phyloP scores from a whole-genome alignment of 2,888 invertebrate species.

The Epirrhoe alternata region DNA sequence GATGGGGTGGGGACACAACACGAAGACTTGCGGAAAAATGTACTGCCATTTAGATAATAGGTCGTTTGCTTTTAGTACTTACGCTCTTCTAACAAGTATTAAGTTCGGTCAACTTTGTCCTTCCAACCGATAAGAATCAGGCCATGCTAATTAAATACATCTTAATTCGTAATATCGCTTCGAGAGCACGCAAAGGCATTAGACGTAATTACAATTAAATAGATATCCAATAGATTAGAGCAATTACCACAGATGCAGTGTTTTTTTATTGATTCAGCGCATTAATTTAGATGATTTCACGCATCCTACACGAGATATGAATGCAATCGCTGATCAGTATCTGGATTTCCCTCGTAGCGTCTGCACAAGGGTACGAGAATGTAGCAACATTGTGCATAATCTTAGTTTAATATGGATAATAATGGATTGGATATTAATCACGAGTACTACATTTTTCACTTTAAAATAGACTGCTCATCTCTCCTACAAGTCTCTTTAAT shows the following conservation, averaged over 20 bases:
- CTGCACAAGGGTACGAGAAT: conserved; percentile 2
- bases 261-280: conserved; percentile 16
- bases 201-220: conserved; percentile 9
- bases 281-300: conserved; percentile 30
- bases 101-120: neutral
- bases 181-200: conserved; percentile 38
- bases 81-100: neutral
- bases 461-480: no score
- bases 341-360: conserved; percentile 17
- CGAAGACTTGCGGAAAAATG: neutral
- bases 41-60: neutral
- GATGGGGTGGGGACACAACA: neutral
- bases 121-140: neutral
- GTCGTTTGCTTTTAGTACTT: neutral
- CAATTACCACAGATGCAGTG: conserved; percentile 29
- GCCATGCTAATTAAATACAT: no score
- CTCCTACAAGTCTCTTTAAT: no score
- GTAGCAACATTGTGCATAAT: neutral
- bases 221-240: conserved; percentile 29
- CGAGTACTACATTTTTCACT: neutral
- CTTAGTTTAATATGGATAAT: no score
- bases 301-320: conserved; percentile 40
- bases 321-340: conserved; percentile 21
- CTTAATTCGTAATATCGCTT: neutral
- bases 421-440: neutral